phyloP scores from a whole-genome alignment of 2,888 invertebrate species.

The Oxyteleia sp. region DNA sequence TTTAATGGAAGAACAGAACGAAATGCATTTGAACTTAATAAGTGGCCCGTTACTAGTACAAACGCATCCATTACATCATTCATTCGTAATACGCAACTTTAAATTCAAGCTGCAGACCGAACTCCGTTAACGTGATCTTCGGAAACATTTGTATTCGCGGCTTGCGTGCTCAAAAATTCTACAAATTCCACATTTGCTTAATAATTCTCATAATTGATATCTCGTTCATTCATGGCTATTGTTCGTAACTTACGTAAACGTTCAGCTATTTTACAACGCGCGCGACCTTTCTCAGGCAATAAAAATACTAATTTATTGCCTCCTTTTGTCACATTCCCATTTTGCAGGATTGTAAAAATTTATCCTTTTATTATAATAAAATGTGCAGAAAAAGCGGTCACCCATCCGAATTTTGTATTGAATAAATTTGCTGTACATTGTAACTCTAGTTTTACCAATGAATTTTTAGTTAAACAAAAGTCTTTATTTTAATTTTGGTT shows the following conservation, averaged over 20 bases:
- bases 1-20: too few species aligned
- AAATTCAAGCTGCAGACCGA: slow-evolving; percentile 50
- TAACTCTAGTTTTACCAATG: too few species aligned
- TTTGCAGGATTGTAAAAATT: too few species aligned
- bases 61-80: slow-evolving; percentile 55
- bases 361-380: too few species aligned
- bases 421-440: too few species aligned
- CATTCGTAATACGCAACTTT: slow-evolving; percentile 60
- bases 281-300: not conserved
- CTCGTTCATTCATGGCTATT: slow-evolving; percentile 41
- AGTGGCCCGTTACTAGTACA: slow-evolving; percentile 43
- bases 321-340: too few species aligned
- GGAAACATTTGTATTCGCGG: slow-evolving; percentile 40
- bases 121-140: slow-evolving; percentile 63
- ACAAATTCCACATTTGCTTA: slow-evolving; percentile 48
- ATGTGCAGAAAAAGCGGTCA: too few species aligned
- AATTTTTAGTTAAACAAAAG: too few species aligned
- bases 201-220: slow-evolving; percentile 62
- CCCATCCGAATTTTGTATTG: too few species aligned
- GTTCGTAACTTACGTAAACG: slow-evolving; percentile 14
- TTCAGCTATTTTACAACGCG: not conserved
- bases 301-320: too few species aligned
- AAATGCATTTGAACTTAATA: too few species aligned
- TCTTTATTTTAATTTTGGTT: too few species aligned
- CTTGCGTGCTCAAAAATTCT: slow-evolving; percentile 50